Conservation (phyloP, 1,140 invertebrate genomes). For the Brachionus angularis region DNA sequence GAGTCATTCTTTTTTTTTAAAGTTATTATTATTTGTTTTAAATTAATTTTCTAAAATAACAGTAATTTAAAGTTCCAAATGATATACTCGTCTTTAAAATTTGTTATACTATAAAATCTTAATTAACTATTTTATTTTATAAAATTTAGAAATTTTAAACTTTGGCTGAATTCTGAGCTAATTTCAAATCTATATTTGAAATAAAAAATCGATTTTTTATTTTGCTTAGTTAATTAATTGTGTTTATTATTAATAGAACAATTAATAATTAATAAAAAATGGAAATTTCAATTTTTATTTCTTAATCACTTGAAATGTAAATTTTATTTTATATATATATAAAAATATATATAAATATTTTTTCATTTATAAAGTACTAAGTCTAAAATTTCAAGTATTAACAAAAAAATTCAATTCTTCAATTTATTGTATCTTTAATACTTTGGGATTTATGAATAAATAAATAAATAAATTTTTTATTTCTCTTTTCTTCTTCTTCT, state of each 20-base stretch:
- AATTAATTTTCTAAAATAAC: too few relatives aligned
- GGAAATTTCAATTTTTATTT: conserved; percentile 32
- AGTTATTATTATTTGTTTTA: too few relatives aligned
- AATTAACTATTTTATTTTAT: background rate
- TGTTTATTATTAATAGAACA: conserved; percentile 36
- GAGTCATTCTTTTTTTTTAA: too few relatives aligned
- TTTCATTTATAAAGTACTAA: conserved; percentile 33
- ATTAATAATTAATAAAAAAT: conserved; percentile 43
- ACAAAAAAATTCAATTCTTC: conserved; percentile 38
- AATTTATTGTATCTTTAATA: conserved; percentile 14
- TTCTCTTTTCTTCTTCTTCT: background rate
- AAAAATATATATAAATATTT: background rate
- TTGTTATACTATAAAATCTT: too few relatives aligned
- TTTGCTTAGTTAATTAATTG: conserved; percentile 29
- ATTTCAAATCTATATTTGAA: conserved; percentile 11
- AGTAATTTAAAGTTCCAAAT: too few relatives aligned
- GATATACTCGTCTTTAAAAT: too few relatives aligned
- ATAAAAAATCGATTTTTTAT: conserved; percentile 33
- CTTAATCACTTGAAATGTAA: conserved; percentile 19
- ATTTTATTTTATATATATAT: conserved; percentile 10
- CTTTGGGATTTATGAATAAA: background rate
- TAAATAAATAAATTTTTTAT: background rate
- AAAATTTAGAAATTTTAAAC: background rate
- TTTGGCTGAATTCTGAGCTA: background rate
- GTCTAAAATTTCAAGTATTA: conserved; percentile 2